phyloP scores from a whole-genome alignment of 2,888 invertebrate species.

The Mellilla xanthometata region DNA sequence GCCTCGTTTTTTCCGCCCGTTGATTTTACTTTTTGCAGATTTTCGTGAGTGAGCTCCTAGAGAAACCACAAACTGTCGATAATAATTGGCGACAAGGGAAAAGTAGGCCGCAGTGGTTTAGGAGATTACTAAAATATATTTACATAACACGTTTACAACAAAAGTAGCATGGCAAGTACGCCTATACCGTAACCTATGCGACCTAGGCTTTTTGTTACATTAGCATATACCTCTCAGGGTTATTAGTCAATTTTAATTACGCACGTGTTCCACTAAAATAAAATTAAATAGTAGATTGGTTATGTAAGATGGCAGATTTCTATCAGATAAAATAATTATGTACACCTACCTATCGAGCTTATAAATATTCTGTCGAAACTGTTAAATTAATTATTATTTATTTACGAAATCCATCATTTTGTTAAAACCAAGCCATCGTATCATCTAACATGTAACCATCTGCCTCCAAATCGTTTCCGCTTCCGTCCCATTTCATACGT shows the following conservation, averaged over 20 bases:
- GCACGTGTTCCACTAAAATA: slow-evolving; percentile 17
- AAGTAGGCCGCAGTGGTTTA: slow-evolving; percentile 45
- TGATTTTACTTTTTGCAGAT: slow-evolving; percentile 6
- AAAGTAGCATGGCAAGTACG: slow-evolving; percentile 10
- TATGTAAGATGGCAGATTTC: slow-evolving; percentile 18
- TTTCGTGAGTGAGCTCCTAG: slow-evolving; percentile 18
- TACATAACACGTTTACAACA: slow-evolving; percentile 29
- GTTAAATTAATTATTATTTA: slow-evolving; percentile 8
- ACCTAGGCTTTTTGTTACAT: slow-evolving; percentile 6
- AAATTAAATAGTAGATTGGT: slow-evolving; percentile 20
- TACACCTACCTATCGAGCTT: slow-evolving; percentile 3
- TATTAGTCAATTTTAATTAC: slow-evolving; percentile 12
- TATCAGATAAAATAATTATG: slow-evolving; percentile 7
- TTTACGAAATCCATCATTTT: slow-evolving; percentile 7
- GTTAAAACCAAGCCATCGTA: neutral
- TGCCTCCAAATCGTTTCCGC: slow-evolving; percentile 6
- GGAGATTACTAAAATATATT: slow-evolving; percentile 25
- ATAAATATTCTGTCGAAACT: slow-evolving; percentile 14
- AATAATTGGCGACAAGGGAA: slow-evolving; percentile 36
- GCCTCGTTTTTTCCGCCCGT: neutral
- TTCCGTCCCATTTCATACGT: slow-evolving; percentile 6
- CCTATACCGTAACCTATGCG: slow-evolving; percentile 1
- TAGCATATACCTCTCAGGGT: neutral
- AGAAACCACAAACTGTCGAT: slow-evolving; percentile 35
- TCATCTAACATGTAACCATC: neutral